Conservation (phyloP, 2,113 vertebrate species). For the Perca flavescens region DNA sequence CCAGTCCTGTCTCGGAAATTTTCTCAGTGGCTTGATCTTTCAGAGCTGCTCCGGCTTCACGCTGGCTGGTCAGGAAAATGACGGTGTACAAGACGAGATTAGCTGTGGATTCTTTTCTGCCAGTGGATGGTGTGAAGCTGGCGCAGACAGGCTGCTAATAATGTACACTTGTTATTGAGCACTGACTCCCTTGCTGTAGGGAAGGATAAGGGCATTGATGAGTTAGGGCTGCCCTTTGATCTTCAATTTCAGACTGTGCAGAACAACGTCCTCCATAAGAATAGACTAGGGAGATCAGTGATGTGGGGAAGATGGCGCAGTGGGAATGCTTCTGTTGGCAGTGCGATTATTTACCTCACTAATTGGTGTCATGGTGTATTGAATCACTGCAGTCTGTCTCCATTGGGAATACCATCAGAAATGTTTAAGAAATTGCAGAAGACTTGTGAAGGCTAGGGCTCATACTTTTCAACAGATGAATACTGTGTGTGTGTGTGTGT, state of each 20-base stretch:
- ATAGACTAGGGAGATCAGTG: constrained; percentile 31
- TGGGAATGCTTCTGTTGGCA: constrained; percentile 30
- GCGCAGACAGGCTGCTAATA: constrained; percentile 43
- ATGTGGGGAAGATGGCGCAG: constrained; percentile 38
- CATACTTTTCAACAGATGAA: neutral
- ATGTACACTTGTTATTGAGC: constrained; percentile 55
- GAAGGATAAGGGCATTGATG: constrained; percentile 41
- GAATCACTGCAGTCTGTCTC: constrained; percentile 44
- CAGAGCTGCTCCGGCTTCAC: constrained; percentile 28
- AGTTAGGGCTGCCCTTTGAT: constrained; percentile 64
- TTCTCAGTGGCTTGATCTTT: neutral
- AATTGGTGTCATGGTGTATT: constrained; percentile 75
- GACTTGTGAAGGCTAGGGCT: constrained; percentile 1
- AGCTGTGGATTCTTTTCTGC: constrained; percentile 29
- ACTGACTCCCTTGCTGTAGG: constrained; percentile 22
- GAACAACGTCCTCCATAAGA: constrained; percentile 68
- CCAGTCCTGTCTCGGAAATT: neutral
- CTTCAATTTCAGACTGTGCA: constrained; percentile 49
- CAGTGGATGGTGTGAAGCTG: constrained; percentile 33
- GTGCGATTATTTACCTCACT: constrained; percentile 70
- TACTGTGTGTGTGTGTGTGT: neutral
- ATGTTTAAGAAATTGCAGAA: constrained; percentile 28
- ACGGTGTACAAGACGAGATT: constrained; percentile 26
- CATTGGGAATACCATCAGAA: constrained; percentile 32
- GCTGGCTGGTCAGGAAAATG: constrained; percentile 42